Conservation (phyloP, 1,140 invertebrate species). For the Caenorhabditis tropicalis region DNA sequence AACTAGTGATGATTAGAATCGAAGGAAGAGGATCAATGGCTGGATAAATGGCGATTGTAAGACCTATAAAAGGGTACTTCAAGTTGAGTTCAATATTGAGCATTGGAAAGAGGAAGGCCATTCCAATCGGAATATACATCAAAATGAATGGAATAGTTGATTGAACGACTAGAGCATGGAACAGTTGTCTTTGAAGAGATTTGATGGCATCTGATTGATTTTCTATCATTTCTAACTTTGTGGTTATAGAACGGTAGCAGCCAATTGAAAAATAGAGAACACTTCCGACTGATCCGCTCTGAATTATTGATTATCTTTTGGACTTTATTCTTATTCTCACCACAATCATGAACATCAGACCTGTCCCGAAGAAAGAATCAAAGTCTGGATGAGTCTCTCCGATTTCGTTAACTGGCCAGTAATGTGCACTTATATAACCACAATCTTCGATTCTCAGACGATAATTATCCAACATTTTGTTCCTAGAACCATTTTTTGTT, state of each 20-base stretch:
- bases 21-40: not conserved
- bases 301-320: not conserved
- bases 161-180: not conserved
- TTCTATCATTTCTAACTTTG: not conserved
- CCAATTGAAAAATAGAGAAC: not conserved
- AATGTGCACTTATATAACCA: not conserved
- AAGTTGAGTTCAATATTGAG: not conserved
- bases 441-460: not conserved
- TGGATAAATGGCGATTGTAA: not conserved
- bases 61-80: not conserved
- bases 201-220: not conserved
- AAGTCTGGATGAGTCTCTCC: not conserved
- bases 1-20: not conserved
- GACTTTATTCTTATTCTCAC: not conserved
- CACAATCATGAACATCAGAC: not conserved
- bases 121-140: not conserved
- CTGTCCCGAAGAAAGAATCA: not conserved
- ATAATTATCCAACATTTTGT: slow-evolving; percentile 4
- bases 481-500: not conserved
- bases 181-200: not conserved
- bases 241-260: not conserved
- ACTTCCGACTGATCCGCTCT: not conserved
- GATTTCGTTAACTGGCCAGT: not conserved
- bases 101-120: not conserved
- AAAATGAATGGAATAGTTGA: not conserved